Base-by-base conservation (phyloP, 37 sponge, comb jelly and placozoan species). In the Chondrilla cf. caribensis region DNA sequence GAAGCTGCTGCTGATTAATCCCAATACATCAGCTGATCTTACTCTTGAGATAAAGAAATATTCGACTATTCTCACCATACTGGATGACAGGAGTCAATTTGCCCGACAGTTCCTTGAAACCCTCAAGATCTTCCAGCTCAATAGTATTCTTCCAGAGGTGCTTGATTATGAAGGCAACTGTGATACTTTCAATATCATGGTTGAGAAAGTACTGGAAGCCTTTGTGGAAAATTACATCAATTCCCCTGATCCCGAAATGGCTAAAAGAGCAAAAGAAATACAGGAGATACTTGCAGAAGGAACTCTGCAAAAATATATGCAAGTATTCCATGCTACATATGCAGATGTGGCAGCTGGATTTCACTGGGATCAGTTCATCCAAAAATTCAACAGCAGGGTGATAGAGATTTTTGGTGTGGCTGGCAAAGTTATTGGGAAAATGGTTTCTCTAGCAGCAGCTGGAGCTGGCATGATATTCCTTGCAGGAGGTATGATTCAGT, bases 201-300 rank as follows among this genome's bases (percentile, higher is more conserved):
- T 75, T 35, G 38, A 35, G 41, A 11, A 37, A 39, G 38, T 75
- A 65, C 41, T 75, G 33, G n/a, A 75, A n/a, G 40, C 38, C 33
- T 75, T 75, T 75, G 41, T 75, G 26, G 44, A 75, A 9, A 75
- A 75, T 38, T 75, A 75, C n/a, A 21, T 75, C 44, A 11, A 75
- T 75, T 11, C 37, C 41, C 33, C 3, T 28, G 77, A 75, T 22
- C 77, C 77, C 7, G 38, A 75, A 19, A 75, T 75, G 77, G 40
- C 38, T 11, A 38, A 75, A n/a, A n/a, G n/a, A n/a, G n/a, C n/a
- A n/a, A n/a, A n/a, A n/a, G n/a, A n/a, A n/a, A n/a, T n/a, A n/a
- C n/a, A n/a, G n/a, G n/a, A n/a, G n/a, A n/a, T n/a, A n/a, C n/a
- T n/a, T n/a, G n/a, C n/a, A n/a, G n/a, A n/a, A n/a, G n/a, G n/a